Conservation (phyloP, 2,113 vertebrate species). For the Sylvicapra grimmia region DNA sequence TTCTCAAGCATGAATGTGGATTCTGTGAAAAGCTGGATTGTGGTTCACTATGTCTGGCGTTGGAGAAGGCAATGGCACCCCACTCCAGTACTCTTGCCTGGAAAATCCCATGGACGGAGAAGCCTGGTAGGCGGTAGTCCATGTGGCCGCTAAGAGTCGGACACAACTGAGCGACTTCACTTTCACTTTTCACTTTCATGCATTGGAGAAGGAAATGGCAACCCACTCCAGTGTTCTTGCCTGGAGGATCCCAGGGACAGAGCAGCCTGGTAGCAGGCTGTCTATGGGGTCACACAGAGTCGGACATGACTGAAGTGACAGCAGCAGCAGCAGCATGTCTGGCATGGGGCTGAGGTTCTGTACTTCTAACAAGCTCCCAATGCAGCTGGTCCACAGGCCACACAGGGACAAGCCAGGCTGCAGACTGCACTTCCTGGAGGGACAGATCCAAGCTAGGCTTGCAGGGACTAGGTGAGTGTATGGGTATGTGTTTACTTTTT, state of each 20-base stretch:
- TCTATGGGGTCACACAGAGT: no score
- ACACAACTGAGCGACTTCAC: no score
- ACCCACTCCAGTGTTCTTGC: no score
- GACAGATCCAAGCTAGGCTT: not conserved
- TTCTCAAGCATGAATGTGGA: not conserved
- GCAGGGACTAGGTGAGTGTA: not conserved
- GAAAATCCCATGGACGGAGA: no score
- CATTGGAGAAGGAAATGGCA: no score
- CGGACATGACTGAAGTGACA: rapidly evolving
- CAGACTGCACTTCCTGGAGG: not conserved
- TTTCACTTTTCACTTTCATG: no score
- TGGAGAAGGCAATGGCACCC: no score
- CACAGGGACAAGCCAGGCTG: not conserved
- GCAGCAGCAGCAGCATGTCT: not conserved
- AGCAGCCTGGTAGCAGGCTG: no score
- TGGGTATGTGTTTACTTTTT: not conserved
- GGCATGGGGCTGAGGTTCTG: not conserved
- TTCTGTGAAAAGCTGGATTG: not conserved
- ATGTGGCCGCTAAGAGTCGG: no score
- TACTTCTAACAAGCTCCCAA: not conserved
- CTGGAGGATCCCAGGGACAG: no score
- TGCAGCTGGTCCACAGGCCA: not conserved
- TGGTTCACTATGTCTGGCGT: not conserved
- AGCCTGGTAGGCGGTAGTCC: no score
- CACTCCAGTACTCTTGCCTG: no score